A percentile compares a stretch with the other conserved stretches of the same genome.
Evolutionary conservation across 1,140 invertebrate species (phyloP).

Genomic region (Euwallacea fornicatus): DNA sequence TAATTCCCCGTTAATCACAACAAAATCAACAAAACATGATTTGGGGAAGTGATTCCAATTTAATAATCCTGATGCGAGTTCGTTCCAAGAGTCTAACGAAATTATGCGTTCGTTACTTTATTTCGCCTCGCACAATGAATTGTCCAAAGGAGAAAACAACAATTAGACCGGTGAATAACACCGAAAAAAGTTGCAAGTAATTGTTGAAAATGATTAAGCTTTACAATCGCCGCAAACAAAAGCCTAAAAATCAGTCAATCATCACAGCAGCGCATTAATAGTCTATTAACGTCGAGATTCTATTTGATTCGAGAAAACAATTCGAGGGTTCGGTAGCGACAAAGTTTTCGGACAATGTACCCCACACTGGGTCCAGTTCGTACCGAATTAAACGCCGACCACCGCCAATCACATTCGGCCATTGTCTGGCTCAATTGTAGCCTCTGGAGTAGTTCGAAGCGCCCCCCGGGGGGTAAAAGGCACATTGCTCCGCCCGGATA

Average conservation of each 20-base stretch:
- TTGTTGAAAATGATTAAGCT: constrained; percentile 28
- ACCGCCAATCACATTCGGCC: constrained; percentile 45
- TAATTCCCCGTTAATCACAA: no score
- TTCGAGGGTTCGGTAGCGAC: constrained; percentile 38
- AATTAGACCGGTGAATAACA: neutral
- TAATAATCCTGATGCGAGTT: no score
- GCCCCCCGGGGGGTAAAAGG: constrained; percentile 50
- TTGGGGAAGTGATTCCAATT: no score
- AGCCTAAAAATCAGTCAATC: constrained; percentile 35
- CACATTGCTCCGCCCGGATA: neutral
- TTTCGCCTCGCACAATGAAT: no score
- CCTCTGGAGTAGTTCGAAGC: constrained; percentile 51
- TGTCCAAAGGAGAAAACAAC: no score
- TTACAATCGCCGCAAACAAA: constrained; percentile 27
- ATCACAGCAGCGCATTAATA: constrained; percentile 29
- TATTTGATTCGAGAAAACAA: constrained; percentile 37
- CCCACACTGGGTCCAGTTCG: constrained; percentile 50
- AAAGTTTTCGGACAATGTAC: constrained; percentile 42
- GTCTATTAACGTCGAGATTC: constrained; percentile 34
- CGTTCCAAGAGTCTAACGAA: no score
- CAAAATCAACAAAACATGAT: no score
- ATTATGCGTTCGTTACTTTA: no score
- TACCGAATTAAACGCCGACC: constrained; percentile 51
- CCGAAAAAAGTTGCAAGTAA: constrained; percentile 27
- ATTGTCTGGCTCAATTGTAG: constrained; percentile 53